Percentiles rank a stretch among this genome's conserved stretches.
Evolutionary conservation across 2,797 vertebrate species (phyloP).

Genomic region (Yasuhikotakia modesta): DNA sequence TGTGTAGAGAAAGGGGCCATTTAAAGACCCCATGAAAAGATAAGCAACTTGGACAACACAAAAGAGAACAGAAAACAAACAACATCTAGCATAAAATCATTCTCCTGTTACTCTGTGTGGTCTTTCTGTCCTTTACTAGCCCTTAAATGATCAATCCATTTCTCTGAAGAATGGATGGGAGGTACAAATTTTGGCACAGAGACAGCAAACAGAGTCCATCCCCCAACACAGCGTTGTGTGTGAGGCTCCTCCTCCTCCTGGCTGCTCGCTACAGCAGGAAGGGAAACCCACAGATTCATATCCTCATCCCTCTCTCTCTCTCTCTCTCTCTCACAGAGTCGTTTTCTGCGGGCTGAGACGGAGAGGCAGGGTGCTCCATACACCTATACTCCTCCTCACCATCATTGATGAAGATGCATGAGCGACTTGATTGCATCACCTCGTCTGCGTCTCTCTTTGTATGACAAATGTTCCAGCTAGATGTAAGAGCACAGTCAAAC

Average conservation of each 20-base stretch:
- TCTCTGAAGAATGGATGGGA: conserved; percentile 2
- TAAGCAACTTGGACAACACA: neutral
- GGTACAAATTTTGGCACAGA: conserved; percentile 8
- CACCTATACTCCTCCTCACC: conserved; percentile 8
- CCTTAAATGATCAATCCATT: neutral
- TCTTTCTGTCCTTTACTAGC: neutral
- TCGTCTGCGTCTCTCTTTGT: neutral
- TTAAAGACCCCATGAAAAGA: conserved; percentile 31
- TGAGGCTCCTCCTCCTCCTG: conserved; percentile 40
- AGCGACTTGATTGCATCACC: conserved; percentile 23
- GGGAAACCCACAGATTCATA: conserved; percentile 66
- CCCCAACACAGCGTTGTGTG: conserved; percentile 9
- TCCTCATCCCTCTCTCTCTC: conserved; percentile 21
- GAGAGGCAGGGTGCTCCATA: conserved; percentile 47
- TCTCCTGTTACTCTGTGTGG: neutral
- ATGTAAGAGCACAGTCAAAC: neutral
- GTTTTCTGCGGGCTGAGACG: conserved; percentile 52
- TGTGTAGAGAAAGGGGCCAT: conserved; percentile 36
- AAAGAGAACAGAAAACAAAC: neutral
- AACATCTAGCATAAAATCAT: neutral
- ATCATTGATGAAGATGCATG: conserved; percentile 41
- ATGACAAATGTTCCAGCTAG: neutral
- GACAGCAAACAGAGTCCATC: neutral
- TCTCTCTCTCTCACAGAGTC: conserved; percentile 30
- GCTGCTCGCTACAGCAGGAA: conserved; percentile 58